Evolutionary conservation across 2,888 invertebrate species (phyloP), one percentile per base, ranked within the genome.

Genomic region (Amiota communis): DNA sequence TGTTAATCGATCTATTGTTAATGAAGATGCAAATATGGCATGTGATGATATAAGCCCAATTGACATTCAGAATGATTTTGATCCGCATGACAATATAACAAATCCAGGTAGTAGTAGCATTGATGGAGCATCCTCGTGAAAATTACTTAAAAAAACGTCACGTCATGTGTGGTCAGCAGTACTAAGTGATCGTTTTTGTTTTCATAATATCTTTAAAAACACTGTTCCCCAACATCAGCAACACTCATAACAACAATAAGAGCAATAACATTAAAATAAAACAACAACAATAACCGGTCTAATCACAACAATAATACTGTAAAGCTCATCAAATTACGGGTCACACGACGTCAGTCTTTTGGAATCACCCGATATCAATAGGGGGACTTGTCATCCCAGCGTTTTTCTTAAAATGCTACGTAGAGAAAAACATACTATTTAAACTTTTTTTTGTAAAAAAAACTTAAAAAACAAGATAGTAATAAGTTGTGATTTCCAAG

Each of bases 41-140:
- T 51, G 59, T 11, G 63, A n/a, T 36, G 46, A 8, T 46, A n/a
- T 46, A 13, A 46, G 46, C 8, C 46, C 13, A 13, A 65, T 67
- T 49, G 72, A n/a, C 17, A 74, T n/a, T n/a, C n/a, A n/a, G n/a
- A n/a, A n/a, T n/a, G n/a, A n/a, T n/a, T n/a, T 72, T 46, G 47
- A 36, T 46, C 47, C 17, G 8, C 23, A 51, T 67, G 67, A 1
- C 10, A 51, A 46, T 47, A 64, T 3, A 8, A 47, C 11, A 23
- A 47, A 47, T 47, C 48, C 65, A 15, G 48, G 48, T 72, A 75
- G 79, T 75, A 77, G 79, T 78, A n/a, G n/a, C n/a, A 57, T 74
- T 61, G 68, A 70, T 72, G 76, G 78, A 75, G 77, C 80, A 78
- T 81, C 80, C 15, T 88, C 87, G 88, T 88, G 87, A 88, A 87